Evolutionary conservation across 2,797 vertebrate genomes (phyloP).

Genomic region (Cryptoprocta ferox): DNA sequence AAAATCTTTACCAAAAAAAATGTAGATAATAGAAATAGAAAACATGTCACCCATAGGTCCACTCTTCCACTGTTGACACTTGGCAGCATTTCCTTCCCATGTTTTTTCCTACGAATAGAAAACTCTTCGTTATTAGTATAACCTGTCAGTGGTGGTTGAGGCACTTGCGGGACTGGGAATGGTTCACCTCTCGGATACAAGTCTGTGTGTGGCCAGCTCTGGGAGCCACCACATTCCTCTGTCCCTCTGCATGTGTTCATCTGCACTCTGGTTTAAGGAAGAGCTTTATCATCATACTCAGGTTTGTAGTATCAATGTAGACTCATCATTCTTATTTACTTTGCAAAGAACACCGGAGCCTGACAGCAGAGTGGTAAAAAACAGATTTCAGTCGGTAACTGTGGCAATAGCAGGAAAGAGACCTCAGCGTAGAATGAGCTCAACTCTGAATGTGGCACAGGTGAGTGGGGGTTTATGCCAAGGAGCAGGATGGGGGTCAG

Average conservation of each 20-base stretch:
- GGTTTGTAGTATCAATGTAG: too few species aligned
- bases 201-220: rapidly evolving
- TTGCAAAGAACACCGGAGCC: not conserved
- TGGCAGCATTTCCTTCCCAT: not conserved
- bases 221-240: rapidly evolving
- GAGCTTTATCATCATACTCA: not conserved
- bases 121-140: not conserved
- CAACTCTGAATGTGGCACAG: not conserved
- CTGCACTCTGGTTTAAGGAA: not conserved
- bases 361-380: not conserved
- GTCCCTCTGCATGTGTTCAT: not conserved
- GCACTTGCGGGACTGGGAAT: rapidly evolving
- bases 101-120: not conserved
- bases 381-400: not conserved
- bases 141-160: too few species aligned
- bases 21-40: not conserved
- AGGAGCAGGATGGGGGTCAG: not conserved
- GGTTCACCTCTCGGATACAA: not conserved
- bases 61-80: rapidly evolving
- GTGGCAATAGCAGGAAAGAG: not conserved
- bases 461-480: not conserved
- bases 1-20: not conserved
- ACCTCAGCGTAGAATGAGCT: not conserved
- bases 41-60: rapidly evolving
- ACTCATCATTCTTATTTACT: not conserved